Evolutionary conservation across 2,888 invertebrate genomes (phyloP).

Genomic region (Drosophila tripunctata): DNA sequence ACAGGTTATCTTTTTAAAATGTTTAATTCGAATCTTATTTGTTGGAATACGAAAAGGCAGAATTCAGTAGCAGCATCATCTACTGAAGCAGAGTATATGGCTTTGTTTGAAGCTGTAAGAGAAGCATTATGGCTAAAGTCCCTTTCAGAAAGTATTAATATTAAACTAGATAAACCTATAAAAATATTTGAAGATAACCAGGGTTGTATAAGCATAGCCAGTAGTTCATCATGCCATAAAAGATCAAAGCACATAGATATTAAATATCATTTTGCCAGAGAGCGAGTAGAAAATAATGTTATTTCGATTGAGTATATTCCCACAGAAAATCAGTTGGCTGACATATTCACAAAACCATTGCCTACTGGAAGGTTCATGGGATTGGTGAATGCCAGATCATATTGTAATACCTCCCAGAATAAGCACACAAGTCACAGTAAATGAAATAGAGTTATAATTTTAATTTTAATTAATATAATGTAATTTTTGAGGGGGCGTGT

Average conservation of each 20-base stretch:
- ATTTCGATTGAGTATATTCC: conserved; percentile 37
- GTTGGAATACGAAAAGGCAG: too few relatives aligned
- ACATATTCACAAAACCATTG: conserved; percentile 36
- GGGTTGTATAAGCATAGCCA: conserved; percentile 45
- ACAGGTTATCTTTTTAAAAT: too few relatives aligned
- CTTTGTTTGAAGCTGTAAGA: too few relatives aligned
- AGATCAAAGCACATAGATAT: conserved; percentile 48
- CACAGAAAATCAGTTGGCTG: conserved; percentile 28
- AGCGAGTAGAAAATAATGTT: conserved; percentile 38
- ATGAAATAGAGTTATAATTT: too few relatives aligned
- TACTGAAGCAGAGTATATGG: too few relatives aligned
- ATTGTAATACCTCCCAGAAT: too few relatives aligned
- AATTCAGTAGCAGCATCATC: too few relatives aligned
- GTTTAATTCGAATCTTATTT: too few relatives aligned
- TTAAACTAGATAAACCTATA: conserved; percentile 7
- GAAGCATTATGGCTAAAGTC: conserved; percentile 34
- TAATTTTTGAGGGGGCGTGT: too few relatives aligned
- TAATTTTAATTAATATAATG: too few relatives aligned
- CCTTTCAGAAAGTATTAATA: conserved; percentile 2
- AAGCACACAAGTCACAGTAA: too few relatives aligned
- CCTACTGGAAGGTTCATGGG: conserved; percentile 16
- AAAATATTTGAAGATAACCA: conserved; percentile 35
- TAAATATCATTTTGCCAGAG: conserved; percentile 47
- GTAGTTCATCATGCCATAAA: conserved; percentile 26
- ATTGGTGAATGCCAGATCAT: too few relatives aligned